These are phyloP conservation scores for Scolopax mira DNA, from an alignment of 2,113 vertebrate species.

Conservation along the genomic window DNA sequence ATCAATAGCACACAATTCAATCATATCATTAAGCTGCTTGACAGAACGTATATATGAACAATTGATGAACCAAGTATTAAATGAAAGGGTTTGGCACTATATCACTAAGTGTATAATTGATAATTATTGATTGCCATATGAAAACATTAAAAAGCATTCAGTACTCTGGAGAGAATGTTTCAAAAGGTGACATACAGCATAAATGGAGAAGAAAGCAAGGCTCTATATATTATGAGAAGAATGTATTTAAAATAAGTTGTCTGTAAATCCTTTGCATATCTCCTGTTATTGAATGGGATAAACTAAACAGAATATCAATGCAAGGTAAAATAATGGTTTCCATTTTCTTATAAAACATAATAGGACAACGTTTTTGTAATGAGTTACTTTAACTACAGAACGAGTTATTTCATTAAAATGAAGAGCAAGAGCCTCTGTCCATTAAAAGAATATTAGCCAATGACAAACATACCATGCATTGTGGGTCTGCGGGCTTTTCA, in stretches of 20 bases:
- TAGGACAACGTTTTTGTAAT: not conserved
- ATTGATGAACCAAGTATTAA: constrained; percentile 64
- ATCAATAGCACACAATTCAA: constrained; percentile 62
- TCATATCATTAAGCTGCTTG: constrained; percentile 64
- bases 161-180: not conserved
- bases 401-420: not conserved
- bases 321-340: not conserved
- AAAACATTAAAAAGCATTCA: constrained; percentile 28
- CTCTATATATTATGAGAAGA: not conserved
- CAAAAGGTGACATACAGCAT: not conserved
- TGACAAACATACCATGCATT: rapidly evolving
- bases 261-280: not conserved
- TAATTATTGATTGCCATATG: constrained; percentile 58
- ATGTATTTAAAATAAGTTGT: not conserved
- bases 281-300: not conserved
- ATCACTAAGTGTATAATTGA: constrained; percentile 51
- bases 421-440: not conserved
- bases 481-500: not conserved
- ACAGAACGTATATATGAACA: constrained; percentile 59
- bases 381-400: not conserved
- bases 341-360: not conserved
- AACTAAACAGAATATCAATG: not conserved
- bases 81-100: constrained; percentile 57
- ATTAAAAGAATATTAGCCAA: not conserved
- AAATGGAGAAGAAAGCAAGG: not conserved